These are phyloP conservation scores for Anarhynchus alexandrinus DNA, from an alignment of 2,113 vertebrate genomes.

Conservation along the genomic window DNA sequence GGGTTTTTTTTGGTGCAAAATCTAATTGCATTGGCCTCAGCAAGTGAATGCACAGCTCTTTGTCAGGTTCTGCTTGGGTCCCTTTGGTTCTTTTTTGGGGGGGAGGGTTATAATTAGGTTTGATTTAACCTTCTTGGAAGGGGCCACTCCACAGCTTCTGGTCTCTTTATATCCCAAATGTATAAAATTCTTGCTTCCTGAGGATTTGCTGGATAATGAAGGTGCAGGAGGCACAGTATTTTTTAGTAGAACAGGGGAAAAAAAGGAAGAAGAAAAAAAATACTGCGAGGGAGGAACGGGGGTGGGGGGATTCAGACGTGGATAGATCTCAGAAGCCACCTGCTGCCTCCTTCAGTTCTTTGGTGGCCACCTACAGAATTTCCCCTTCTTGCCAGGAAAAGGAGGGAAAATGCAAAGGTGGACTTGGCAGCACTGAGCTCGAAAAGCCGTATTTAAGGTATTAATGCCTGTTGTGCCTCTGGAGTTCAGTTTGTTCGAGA, in stretches of 20 bases:
- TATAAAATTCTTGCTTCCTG: conserved; percentile 15
- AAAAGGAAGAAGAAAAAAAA: not conserved
- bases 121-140: not conserved
- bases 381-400: not conserved
- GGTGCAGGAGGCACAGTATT: not conserved
- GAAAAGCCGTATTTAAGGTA: conserved; percentile 45
- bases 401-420: not conserved
- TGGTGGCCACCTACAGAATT: conserved; percentile 15
- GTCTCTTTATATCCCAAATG: not conserved
- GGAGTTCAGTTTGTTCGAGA: conserved; percentile 12
- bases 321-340: conserved; percentile 14
- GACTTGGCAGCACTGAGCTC: not conserved
- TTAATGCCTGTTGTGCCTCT: conserved; percentile 30
- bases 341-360: conserved; percentile 23
- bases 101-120: conserved; percentile 5
- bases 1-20: not conserved
- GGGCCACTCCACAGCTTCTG: not conserved
- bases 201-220: conserved; percentile 47
- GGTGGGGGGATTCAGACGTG: not conserved
- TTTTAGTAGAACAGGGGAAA: not conserved
- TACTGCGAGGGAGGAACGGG: not conserved
- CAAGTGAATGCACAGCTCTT: not conserved
- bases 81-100: not conserved
- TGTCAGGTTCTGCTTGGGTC: not conserved
- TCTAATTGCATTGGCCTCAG: not conserved